Base-by-base conservation (phyloP, 2,797 vertebrate genomes). In the Glyptemys insculpta region DNA sequence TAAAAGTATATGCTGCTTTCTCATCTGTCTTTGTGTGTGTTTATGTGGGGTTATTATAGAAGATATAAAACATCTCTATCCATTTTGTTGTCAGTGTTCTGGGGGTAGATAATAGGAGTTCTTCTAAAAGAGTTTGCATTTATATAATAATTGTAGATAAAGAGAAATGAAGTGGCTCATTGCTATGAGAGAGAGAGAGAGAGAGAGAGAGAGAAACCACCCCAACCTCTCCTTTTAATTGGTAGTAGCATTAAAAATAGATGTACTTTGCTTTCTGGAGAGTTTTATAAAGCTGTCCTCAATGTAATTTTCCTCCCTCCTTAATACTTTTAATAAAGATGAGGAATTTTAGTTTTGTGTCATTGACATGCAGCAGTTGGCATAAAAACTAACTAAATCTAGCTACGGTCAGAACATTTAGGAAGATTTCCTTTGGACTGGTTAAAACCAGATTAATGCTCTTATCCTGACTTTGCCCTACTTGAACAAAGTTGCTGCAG, bases 61-160 rank as follows among this genome's bases (percentile, higher is more conserved):
- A 49, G 10, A 37, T 65, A 23, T 50, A 12, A 62, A 80, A 90
- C 47, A 57, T 83, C 59, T 93, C 84, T 89, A 5, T 88, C 79
- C 14, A 12, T 82, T 95, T 83, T 87, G 19, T 57, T 89, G 57
- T 86, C 72, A 44, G 44, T 89, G 68, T 88, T 94, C 49, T 52
- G 18, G 76, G 80, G 49, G 62, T 85, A 87, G 92, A 65, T 84
- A 87, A 84, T 8, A 47, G 5, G 93, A 93, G 8, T 19, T 56
- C 65, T 88, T 90, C 80, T 90, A 29, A 83, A 95, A 93, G 85
- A 54, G 6, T 87, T 87, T 81, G 81, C 50, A 16, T 50, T 79
- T 81, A 0, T 8, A 85, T 57, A 62, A 86, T 85, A 87, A 41
- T 85, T 92, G 9, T 37, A 87, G 50, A 27, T 49, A n/a, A 94